Evolutionary conservation across 2,888 invertebrate species (phyloP).

Genomic region (Cynaeus angustus): DNA sequence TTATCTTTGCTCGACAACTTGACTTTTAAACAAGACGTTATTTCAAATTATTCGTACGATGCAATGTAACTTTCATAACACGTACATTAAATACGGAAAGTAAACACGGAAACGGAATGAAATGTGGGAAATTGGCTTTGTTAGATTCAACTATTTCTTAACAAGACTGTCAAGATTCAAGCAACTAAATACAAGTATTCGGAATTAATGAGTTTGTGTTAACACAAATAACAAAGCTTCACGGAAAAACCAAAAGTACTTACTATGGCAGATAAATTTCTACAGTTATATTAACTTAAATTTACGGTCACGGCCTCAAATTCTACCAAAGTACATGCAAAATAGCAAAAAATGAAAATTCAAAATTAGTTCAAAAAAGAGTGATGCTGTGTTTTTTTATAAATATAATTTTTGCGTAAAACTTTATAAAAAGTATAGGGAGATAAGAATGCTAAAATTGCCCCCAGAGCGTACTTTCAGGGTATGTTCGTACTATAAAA

Average conservation of each 20-base stretch:
- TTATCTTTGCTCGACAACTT: constrained; percentile 8
- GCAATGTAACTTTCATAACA: constrained; percentile 4
- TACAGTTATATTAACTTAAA: too few species aligned
- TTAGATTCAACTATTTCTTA: constrained; percentile 1
- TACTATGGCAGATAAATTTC: too few species aligned
- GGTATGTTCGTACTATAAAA: too few species aligned
- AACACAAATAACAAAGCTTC: background rate
- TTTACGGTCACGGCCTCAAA: too few species aligned
- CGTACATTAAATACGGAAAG: constrained; percentile 1
- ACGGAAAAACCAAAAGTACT: background rate
- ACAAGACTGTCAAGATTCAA: background rate
- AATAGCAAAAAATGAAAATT: too few species aligned
- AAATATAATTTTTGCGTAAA: too few species aligned
- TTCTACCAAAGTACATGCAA: too few species aligned
- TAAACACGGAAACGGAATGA: constrained; percentile 7
- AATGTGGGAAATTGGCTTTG: constrained; percentile 1
- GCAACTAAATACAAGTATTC: background rate
- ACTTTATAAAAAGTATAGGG: too few species aligned
- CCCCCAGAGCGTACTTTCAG: too few species aligned
- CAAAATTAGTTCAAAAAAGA: too few species aligned
- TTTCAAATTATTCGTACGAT: background rate
- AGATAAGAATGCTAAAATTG: too few species aligned
- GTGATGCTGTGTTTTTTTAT: too few species aligned
- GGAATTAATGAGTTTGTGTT: background rate
- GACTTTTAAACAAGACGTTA: constrained; percentile 10